Evolutionary conservation across 2,888 invertebrate species (phyloP), one percentile per base, ranked within the genome.

Genomic region (Pterostichus madidus): DNA sequence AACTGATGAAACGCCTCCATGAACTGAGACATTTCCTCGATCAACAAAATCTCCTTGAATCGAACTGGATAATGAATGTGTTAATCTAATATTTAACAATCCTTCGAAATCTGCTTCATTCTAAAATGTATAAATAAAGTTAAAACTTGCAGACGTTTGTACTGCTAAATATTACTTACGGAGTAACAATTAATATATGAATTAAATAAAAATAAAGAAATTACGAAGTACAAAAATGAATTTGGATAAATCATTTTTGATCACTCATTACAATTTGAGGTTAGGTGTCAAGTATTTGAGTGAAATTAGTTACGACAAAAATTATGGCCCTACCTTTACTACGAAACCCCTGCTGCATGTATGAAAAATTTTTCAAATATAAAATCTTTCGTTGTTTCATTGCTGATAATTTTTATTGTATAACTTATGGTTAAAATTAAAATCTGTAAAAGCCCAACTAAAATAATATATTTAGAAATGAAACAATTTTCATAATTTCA

Each of bases 61-160:
- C n/a, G 89, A 89, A 85, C 90, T 88, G 13, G 93, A 92, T 73
- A 96, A 87, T 1, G 94, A 92, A 88, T 96, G 96, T 86, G 93
- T 92, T 84, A 96, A 89, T 88, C 93, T 93, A 85, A 96, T 92
- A 84, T 93, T 93, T 17, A 95, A 88, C 93, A 94, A 94, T 39
- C 95, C 94, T 89, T 96, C 96, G 86, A 94, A 94, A 87, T 96
- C 95, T 84, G 95, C 88, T 86, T 92, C 92, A 73, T 90, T 91
- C 93, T 93, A 85, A 78, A 89, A 89, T 39, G 8, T 39, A 59
- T 53, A 59, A 39, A 79, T 56, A 4, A 52, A 7, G 76, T 46
- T 24, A 46, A 56, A 35, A 39, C 10, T 31, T 46, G 15, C 46
- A 31, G 11, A 13, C 46, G 10, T 13, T 32, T 64, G 6, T 52